Base-by-base conservation (phyloP, 2,113 vertebrate genomes). In the Nerophis ophidion region DNA sequence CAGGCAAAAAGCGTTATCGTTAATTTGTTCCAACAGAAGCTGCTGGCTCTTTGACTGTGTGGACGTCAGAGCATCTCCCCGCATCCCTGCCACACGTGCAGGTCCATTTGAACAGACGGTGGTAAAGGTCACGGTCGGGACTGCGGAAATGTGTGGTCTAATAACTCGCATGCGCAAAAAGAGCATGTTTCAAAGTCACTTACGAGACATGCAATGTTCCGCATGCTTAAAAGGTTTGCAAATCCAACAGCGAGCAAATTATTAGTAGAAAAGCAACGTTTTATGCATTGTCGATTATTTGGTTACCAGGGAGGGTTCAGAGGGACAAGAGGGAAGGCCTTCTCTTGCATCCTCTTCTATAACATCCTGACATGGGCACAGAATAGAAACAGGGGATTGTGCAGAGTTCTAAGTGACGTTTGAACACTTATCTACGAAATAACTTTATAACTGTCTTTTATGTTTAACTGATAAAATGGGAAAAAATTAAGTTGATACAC, bases 331-430 rank as follows among this genome's bases (percentile, higher is more conserved):
- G 89, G 91, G 77, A 77, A 92, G 89, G 81, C 89, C 89, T 91
- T 98, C 94, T 57, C 87, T 91, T 80, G 86, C 91, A 81, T 97
- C 95, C 87, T 98, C 95, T 90, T 90, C 87, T 91, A 98, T 98
- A 91, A 93, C 88, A 83, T 90, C 93, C 95, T 98, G 91, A 89
- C 83, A 89, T 88, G 83, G 90, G 85, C 87, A 93, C 84, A 93
- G 87, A 79, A 72, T 82, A 79, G 70, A 90, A 74, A 87, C 82
- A 88, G 80, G 65, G 36, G 67, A 33, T 60, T 62, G 72, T 40
- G 53, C 49, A 65, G 42, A 52, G 36, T 45, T 26, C 59, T 47
- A 48, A 61, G 40, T 49, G 67, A 46, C 38, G 11, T 42, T 45
- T 47, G 51, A 51, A 16, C 38, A 16, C 62, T 16, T 38, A 33